Evolutionary conservation across 2,113 vertebrate species (phyloP).

Genomic region (Alligator mississippiensis): DNA sequence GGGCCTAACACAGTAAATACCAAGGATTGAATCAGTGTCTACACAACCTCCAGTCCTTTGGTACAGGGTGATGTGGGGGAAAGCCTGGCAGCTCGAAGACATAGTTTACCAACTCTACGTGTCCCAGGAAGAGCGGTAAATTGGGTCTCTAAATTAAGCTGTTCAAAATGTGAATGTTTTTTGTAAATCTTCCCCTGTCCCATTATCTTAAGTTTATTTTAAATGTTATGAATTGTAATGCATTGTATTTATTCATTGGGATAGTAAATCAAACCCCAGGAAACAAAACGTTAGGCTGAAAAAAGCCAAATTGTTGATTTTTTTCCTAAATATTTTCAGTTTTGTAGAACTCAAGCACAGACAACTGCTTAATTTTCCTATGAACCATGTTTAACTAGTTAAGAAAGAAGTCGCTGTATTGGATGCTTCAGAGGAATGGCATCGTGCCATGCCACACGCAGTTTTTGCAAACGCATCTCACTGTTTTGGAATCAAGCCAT

Average conservation of each 20-base stretch:
- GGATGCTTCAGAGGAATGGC: slow-evolving; percentile 16
- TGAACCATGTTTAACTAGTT: background rate
- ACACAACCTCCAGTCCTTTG: background rate
- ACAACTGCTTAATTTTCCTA: slow-evolving; percentile 1
- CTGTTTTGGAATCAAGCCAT: slow-evolving; percentile 38
- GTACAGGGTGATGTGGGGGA: background rate
- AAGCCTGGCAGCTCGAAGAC: background rate
- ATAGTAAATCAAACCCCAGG: background rate
- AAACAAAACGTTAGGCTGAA: background rate
- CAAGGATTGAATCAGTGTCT: background rate
- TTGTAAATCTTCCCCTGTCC: background rate
- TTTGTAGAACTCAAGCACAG: background rate
- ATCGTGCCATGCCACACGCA: slow-evolving; percentile 23
- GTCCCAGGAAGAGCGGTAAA: background rate
- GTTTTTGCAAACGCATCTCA: slow-evolving; percentile 24
- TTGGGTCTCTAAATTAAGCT: background rate
- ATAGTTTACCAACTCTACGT: background rate
- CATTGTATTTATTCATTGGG: background rate
- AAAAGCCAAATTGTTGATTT: background rate
- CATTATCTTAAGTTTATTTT: background rate
- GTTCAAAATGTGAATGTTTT: background rate
- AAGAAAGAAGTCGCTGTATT: background rate
- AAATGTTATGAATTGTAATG: background rate
- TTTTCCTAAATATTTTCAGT: background rate
- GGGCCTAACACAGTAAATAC: background rate